These are phyloP conservation scores for Myiopsitta monachus DNA, from an alignment of 2,113 vertebrate species.

Conservation along the genomic window DNA sequence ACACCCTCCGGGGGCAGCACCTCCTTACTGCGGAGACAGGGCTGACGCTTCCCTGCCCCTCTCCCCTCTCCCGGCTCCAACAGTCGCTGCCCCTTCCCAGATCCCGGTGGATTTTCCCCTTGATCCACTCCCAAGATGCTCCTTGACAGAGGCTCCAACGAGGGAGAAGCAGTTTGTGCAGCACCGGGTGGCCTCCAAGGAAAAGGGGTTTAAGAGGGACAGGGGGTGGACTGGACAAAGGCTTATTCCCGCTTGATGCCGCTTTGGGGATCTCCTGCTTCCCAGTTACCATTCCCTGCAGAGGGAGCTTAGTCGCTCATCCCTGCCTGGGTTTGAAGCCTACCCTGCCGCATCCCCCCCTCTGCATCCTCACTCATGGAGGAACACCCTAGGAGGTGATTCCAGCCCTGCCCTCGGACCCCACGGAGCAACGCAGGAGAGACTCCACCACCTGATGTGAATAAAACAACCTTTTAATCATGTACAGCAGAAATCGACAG, in stretches of 20 bases:
- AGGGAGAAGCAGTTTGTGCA: not conserved
- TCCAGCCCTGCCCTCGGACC: not conserved
- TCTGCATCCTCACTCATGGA: fast-evolving
- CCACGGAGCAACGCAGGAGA: not conserved
- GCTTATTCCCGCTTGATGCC: not conserved
- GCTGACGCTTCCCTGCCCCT: not conserved
- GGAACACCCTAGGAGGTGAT: not conserved
- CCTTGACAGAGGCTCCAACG: not conserved
- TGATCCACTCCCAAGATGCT: conserved; percentile 1
- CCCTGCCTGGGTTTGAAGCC: not conserved
- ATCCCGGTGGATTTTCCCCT: not conserved
- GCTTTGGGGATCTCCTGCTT: not conserved
- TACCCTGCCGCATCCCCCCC: not conserved
- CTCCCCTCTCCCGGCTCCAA: not conserved
- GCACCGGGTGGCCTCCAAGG: not conserved
- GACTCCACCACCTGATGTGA: conserved; percentile 56
- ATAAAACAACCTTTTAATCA: conserved; percentile 84
- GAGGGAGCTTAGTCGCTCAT: not conserved
- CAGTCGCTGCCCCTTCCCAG: not conserved
- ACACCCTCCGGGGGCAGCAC: not conserved
- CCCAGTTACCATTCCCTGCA: not conserved
- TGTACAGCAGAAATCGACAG: conserved; percentile 85
- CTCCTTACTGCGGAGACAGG: not conserved
- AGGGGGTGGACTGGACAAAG: fast-evolving
- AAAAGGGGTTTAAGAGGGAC: not conserved